Percentiles rank a stretch among this genome's conserved stretches.
Conservation (phyloP, 2,797 vertebrate genomes). For the Lagodon rhomboides region DNA sequence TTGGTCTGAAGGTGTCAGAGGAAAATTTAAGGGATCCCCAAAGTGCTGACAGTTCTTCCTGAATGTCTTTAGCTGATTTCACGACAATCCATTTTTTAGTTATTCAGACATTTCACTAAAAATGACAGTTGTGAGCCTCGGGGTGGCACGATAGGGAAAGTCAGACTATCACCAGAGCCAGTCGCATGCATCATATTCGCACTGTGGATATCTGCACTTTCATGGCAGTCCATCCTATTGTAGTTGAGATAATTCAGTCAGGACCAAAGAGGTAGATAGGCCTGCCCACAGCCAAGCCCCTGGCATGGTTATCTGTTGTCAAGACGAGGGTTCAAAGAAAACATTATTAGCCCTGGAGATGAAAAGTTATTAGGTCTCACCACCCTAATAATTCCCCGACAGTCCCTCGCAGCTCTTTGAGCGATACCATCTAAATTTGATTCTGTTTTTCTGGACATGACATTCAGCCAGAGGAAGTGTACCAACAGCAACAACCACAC, state of each 20-base stretch:
- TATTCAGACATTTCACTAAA: not conserved
- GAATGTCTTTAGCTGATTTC: not conserved
- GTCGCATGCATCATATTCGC: not conserved
- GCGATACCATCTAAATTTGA: conserved; percentile 16
- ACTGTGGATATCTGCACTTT: not conserved
- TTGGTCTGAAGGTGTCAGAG: no score
- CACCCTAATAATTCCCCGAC: not conserved
- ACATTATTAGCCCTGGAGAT: not conserved
- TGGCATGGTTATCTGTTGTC: not conserved
- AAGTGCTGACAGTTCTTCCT: not conserved
- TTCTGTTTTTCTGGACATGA: conserved; percentile 21
- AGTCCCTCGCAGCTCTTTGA: conserved; percentile 6
- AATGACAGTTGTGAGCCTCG: not conserved
- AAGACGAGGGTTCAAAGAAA: not conserved
- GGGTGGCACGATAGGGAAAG: not conserved
- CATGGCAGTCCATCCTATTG: not conserved
- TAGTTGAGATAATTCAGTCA: not conserved
- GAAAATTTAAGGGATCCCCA: not conserved
- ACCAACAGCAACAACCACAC: not conserved
- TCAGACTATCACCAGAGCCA: not conserved
- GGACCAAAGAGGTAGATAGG: not conserved
- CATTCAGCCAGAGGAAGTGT: conserved; percentile 11
- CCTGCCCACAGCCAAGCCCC: not conserved
- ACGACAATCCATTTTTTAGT: not conserved
- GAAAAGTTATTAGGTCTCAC: not conserved